phyloP scores from a whole-genome alignment of 2,113 vertebrate genomes.

The Engraulis encrasicolus region DNA sequence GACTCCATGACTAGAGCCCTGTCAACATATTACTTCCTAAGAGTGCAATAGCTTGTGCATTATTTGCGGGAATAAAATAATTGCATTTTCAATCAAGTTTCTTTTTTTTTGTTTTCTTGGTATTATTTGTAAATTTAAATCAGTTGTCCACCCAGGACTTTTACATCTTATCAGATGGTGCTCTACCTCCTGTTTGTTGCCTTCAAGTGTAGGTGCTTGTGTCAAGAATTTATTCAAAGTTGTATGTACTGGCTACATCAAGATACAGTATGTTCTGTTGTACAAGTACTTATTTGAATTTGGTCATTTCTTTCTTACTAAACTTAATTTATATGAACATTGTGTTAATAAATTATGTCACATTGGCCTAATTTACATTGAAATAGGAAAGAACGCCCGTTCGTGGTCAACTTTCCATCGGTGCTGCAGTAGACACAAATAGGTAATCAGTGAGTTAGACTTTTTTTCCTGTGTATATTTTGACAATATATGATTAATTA shows the following conservation, averaged over 20 bases:
- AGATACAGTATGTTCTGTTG: conserved; percentile 80
- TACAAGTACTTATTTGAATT: conserved; percentile 82
- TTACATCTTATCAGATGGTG: conserved; percentile 83
- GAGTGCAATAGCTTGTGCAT: conserved; percentile 84
- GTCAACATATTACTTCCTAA: conserved; percentile 74
- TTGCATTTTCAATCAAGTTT: conserved; percentile 66
- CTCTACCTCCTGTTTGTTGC: conserved; percentile 91
- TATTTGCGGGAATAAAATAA: conserved; percentile 70
- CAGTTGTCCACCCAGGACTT: conserved; percentile 73
- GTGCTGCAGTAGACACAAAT: conserved; percentile 71
- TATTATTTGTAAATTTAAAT: conserved; percentile 73
- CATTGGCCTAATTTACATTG: conserved; percentile 70
- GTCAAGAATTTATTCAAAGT: conserved; percentile 76
- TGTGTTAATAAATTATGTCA: conserved; percentile 69
- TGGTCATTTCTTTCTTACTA: conserved; percentile 75
- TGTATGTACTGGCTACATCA: conserved; percentile 96
- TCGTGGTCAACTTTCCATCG: conserved; percentile 65
- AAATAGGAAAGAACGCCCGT: conserved; percentile 61
- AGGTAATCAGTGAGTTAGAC: conserved; percentile 62
- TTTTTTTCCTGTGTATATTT: conserved; percentile 88
- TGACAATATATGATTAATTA: conserved; percentile 78
- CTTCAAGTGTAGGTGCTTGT: conserved; percentile 77
- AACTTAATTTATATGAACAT: conserved; percentile 92
- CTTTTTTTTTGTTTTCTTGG: conserved; percentile 62
- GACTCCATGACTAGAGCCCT: conserved; percentile 72